Evolutionary conservation across 2,888 invertebrate species (phyloP).

Genomic region (Nipponacmea schrenckii): DNA sequence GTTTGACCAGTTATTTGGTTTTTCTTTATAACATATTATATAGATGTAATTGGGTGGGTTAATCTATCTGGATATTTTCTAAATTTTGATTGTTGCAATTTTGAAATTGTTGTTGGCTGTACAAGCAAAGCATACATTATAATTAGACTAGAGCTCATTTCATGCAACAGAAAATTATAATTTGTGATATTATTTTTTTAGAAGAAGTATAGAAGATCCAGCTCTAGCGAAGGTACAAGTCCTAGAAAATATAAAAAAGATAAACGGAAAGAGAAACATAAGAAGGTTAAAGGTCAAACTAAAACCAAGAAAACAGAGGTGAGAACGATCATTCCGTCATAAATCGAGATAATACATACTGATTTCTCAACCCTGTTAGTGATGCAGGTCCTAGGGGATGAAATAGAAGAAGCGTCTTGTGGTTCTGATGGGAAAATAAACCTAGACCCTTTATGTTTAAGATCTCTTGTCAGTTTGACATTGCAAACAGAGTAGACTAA

Average conservation of each 20-base stretch:
- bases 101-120: no score
- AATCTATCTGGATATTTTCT: no score
- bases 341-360: neutral
- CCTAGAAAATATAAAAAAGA: constrained; percentile 44
- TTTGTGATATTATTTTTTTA: neutral
- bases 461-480: no score
- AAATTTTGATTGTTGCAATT: no score
- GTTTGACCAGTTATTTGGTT: no score
- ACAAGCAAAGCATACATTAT: no score
- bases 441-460: neutral
- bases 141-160: no score
- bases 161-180: constrained; percentile 15
- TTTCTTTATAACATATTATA: no score
- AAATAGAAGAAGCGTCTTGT: neutral
- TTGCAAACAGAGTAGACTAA: no score
- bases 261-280: constrained; percentile 39
- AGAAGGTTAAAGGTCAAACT: constrained; percentile 26
- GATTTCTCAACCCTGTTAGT: neutral
- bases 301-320: constrained; percentile 12
- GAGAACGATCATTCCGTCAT: neutral
- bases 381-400: neutral
- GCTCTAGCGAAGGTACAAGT: constrained; percentile 34
- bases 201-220: constrained; percentile 29
- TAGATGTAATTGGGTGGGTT: no score
- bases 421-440: neutral